Base-by-base conservation (phyloP, 1,140 invertebrate genomes). In the Caenorhabditis briggsae region DNA sequence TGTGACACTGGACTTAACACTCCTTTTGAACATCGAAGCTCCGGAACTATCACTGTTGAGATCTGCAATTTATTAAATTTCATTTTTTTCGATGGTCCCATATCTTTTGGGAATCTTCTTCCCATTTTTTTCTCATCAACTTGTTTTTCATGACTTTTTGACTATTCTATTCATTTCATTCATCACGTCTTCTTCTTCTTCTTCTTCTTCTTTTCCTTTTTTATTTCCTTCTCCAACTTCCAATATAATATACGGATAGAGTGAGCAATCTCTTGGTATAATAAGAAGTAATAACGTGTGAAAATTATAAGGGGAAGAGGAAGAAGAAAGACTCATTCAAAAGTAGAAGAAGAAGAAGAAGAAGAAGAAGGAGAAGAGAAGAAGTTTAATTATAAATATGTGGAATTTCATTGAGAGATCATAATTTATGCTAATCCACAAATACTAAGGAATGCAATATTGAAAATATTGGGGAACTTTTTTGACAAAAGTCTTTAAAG, bases 1-100 rank as follows among this genome's bases (percentile, higher is more conserved):
- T 86, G 85, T 2, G 85, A 58, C 1, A 86, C 58, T 25, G 85
- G 85, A 50, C 70, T 86, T 33, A 86, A 43, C 20, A 82, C 74
- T 46, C 85, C 85, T 61, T 86, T 86, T 18, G 70, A 58, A 41
- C 85, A 86, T 46, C 61, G 41, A 6, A 86, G 16, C 33, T 86
- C 85, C 20, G 85, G 74, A 16, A 86, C 85, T 0, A 86, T 83
- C 3, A 86, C 64, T 2, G 85, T 86, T 6, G 43, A 78, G 25
- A 86, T 70, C 85, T 86, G 25, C 6, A 86, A 86, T 56, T 43
- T 16, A 7, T 25, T 0, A 43, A 16, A 11, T 61, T 83, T 43
- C 20, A 12, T 82, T 78, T 78, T 48, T n/a, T 18, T 12, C 1
- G 0, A 0, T 33, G 33, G 33, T 33, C 33, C 33, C 33, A 33